Evolutionary conservation across 2,113 vertebrate species (phyloP), one percentile per base, ranked within the genome.

Genomic region (Pardalotus punctatus): DNA sequence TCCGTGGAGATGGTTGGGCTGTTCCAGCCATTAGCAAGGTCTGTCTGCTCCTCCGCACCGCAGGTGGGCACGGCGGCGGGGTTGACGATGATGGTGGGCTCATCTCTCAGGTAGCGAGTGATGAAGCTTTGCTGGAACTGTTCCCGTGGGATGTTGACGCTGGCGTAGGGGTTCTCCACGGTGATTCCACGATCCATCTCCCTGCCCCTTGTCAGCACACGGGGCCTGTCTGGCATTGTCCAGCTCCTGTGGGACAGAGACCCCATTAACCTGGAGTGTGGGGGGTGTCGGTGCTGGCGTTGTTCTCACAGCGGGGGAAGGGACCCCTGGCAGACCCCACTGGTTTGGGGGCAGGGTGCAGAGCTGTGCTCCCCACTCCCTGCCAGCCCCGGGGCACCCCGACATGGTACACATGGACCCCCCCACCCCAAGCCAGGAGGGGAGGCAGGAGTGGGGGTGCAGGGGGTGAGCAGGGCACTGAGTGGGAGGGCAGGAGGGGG

Each of bases 151-250:
- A 99, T 98, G 96, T 88, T 97, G 80, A 99, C 88, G 0, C 97
- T 97, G 66, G 98, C 95, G 0, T 98, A 99, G 1, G 98, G 98
- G 83, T 98, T 99, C 95, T 98, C 95, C 43, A 98, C 56, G 6
- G 93, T 95, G 78, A 96, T 28, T 5, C 98, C 98, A 7, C 95
- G 97, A 82, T 99, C 98, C 98, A 97, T 98, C 73, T 90, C 79
- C 31, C n/a, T 43, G 38, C 12, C 35, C 11, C 2, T 5, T 0
- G 3, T 20, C 66, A 51, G 40, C 50, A 54, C 3, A 0, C 1
- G 22, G 3, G 10, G 20, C 45, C 57, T 4, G 3, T 51, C 72
- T 42, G 79, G 78, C n/a, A n/a, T 2, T 4, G 25, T 40, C 51
- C 64, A 36, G 35, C n/a, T 53, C 51, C 91, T 83, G 42, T 0